phyloP scores from a whole-genome alignment of 2,797 vertebrate genomes.

The Lepus oiostolus region DNA sequence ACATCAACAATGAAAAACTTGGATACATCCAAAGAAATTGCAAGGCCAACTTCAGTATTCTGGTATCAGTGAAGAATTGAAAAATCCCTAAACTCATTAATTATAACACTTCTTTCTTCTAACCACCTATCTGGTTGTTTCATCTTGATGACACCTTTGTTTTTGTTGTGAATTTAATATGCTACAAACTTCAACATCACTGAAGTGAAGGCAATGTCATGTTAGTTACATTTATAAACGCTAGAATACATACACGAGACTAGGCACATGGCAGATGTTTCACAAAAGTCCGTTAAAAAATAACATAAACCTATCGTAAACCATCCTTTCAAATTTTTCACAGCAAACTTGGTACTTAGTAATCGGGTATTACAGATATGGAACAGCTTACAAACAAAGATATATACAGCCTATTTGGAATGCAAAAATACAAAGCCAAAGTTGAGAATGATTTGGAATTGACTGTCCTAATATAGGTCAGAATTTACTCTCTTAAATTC shows the following conservation, averaged over 20 bases:
- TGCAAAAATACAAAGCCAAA: neutral
- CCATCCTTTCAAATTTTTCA: neutral
- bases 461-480: neutral
- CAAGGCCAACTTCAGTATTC: neutral
- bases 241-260: fast-evolving
- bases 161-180: neutral
- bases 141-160: neutral
- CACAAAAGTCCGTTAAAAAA: conserved; percentile 35
- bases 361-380: neutral
- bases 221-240: neutral
- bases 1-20: neutral
- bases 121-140: neutral
- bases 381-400: neutral
- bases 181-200: neutral
- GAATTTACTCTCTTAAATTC: neutral
- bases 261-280: neutral
- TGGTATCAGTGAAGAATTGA: neutral
- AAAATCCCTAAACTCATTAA: neutral
- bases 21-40: neutral
- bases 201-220: neutral
- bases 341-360: neutral
- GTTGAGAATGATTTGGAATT: neutral
- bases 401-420: neutral
- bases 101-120: neutral
- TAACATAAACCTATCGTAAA: conserved; percentile 5